Base-by-base conservation (phyloP, 2,888 invertebrate species). In the Nebria salina region DNA sequence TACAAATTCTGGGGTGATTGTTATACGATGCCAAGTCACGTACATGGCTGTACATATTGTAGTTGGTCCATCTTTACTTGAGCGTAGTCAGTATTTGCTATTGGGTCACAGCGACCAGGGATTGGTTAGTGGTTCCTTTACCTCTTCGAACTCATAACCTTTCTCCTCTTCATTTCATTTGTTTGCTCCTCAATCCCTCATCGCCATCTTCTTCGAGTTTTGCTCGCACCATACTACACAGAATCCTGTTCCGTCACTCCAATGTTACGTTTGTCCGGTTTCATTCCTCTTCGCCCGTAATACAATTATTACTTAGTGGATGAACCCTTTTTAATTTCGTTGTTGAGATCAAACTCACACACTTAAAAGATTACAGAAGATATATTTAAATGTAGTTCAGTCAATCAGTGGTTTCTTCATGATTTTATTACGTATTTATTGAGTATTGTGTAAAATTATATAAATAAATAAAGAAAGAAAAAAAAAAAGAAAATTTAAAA, bases 21-120 rank as follows among this genome's bases (percentile, higher is more conserved):
- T 88, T 89, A 89, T 89, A 89, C 88, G 88, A 89, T 87, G 87
- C 86, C 86, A 86, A 87, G 87, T 87, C 87, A 87, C 86, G 84
- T 20, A 8, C 25, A 20, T 25, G 25, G 7, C 7, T 70, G 25
- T 25, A 70, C 34, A 70, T 84, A 85, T 84, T 88, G 74, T 80
- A 75, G 75, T 13, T 26, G 70, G 65, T 72, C 70, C 65, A 73
- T 75, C 72, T 76, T 66, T 65, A 66, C 26, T 15, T 26, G 73
- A 65, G 72, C 20, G 42, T 76, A 81, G 76, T 81, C 76, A 81
- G 81, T 81, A 76, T 72, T 73, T 81, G 81, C 72, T 81, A 81
- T 72, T 66, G 43, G 26, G 68, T 20, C 25, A 11, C 5, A 15
- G 20, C 68, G 68, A 13, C 68, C 68, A 25, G 68, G 9, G 25